These are phyloP conservation scores for Leptinotarsa juncta DNA, from an alignment of 2,888 invertebrate species.

Conservation along the genomic window DNA sequence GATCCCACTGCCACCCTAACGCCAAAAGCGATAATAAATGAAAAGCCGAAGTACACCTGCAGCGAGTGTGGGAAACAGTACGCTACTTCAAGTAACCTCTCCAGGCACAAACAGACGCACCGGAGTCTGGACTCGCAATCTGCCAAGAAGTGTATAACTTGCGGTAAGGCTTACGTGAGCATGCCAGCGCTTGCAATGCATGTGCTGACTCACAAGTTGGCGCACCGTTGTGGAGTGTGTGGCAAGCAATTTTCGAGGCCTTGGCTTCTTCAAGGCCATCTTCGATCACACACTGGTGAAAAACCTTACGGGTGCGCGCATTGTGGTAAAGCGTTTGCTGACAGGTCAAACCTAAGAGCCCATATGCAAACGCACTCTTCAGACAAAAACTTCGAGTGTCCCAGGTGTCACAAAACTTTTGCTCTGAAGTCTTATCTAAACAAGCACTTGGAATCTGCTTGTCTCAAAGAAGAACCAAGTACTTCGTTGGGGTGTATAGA, in stretches of 20 bases:
- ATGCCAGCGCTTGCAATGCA: constrained; percentile 98
- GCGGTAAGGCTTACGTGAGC: constrained; percentile 95
- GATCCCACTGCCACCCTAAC: constrained; percentile 50
- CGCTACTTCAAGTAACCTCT: constrained; percentile 89
- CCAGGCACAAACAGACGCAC: constrained; percentile 91
- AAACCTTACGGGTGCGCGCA: constrained; percentile 95
- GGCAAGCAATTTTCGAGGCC: constrained; percentile 95
- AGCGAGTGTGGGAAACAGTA: constrained; percentile 92
- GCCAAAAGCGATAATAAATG: constrained; percentile 51
- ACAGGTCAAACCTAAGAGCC: constrained; percentile 91
- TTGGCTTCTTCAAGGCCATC: constrained; percentile 91
- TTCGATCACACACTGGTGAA: constrained; percentile 92
- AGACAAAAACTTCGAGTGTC: constrained; percentile 90
- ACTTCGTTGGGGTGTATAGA: constrained; percentile 49
- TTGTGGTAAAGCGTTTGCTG: constrained; percentile 95
- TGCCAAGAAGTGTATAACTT: constrained; percentile 94
- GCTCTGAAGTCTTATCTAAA: constrained; percentile 95
- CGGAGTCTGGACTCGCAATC: constrained; percentile 91
- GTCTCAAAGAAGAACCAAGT: constrained; percentile 73
- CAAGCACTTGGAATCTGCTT: constrained; percentile 94
- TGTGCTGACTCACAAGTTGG: constrained; percentile 90
- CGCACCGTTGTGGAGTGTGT: constrained; percentile 92
- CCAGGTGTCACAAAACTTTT: constrained; percentile 89
- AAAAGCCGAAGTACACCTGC: constrained; percentile 76
- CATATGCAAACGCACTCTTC: constrained; percentile 95